Percentiles rank a stretch among this genome's conserved stretches.
These are phyloP conservation scores for Gnatocerus cornutus DNA, from an alignment of 2,888 invertebrate genomes.

Conservation along the genomic window DNA sequence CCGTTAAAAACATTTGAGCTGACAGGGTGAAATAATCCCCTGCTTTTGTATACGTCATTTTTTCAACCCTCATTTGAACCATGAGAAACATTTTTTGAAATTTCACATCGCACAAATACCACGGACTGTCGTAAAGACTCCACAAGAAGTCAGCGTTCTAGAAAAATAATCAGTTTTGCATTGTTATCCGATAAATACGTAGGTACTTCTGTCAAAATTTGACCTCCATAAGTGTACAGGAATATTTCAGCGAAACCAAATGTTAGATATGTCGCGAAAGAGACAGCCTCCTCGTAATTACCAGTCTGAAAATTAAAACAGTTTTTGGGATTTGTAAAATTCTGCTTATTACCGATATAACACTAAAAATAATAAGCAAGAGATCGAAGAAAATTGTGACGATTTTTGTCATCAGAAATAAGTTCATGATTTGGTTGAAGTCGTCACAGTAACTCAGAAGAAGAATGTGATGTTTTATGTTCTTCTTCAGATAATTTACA, in stretches of 20 bases:
- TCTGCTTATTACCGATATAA: slow-evolving; percentile 11
- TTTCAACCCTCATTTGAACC: slow-evolving; percentile 2
- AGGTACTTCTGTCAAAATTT: slow-evolving; percentile 15
- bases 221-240: slow-evolving; percentile 16
- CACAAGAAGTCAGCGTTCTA: slow-evolving; percentile 25
- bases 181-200: too few relatives aligned
- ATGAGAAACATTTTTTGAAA: slow-evolving; percentile 16
- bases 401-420: slow-evolving; percentile 12
- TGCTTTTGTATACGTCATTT: slow-evolving; percentile 7
- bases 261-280: not conserved
- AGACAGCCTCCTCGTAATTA: not conserved
- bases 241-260: slow-evolving; percentile 5
- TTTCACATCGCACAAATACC: slow-evolving; percentile 18
- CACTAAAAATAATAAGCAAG: not conserved
- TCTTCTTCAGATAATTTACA: slow-evolving; percentile 15
- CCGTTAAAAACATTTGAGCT: slow-evolving; percentile 12
- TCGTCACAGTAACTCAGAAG: slow-evolving; percentile 25
- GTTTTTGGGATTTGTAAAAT: not conserved
- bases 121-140: slow-evolving; percentile 14
- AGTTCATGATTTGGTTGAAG: slow-evolving; percentile 11
- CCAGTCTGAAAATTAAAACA: not conserved
- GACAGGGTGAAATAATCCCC: slow-evolving; percentile 16
- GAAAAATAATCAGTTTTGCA: not conserved
- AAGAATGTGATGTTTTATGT: slow-evolving; percentile 15
- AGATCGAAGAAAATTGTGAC: not conserved